phyloP scores from a whole-genome alignment of 2,888 invertebrate genomes.

The Eupithecia exiguata region DNA sequence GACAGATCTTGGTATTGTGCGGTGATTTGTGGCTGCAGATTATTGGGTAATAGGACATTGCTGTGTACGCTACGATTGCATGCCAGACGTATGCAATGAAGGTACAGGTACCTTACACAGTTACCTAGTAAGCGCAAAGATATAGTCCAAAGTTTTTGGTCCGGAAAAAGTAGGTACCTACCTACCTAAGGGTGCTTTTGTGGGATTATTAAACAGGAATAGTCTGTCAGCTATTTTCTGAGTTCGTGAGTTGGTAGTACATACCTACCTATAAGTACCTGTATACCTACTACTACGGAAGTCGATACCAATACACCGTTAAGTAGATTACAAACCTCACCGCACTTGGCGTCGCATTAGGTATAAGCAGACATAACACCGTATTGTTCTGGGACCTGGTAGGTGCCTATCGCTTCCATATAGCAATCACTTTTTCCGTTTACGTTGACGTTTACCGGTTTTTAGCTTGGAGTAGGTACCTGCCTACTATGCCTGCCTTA shows the following conservation, averaged over 20 bases:
- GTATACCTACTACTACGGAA: background rate
- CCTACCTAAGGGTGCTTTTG: too few relatives aligned
- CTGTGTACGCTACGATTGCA: slow-evolving; percentile 4
- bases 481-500: too few relatives aligned
- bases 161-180: too few relatives aligned
- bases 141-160: too few relatives aligned
- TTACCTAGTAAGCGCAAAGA: too few relatives aligned
- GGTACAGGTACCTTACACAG: too few relatives aligned
- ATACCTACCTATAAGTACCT: background rate
- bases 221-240: too few relatives aligned
- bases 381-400: background rate
- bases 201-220: too few relatives aligned
- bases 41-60: slow-evolving; percentile 25
- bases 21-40: slow-evolving; percentile 33
- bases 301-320: background rate
- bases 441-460: background rate
- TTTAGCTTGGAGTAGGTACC: background rate
- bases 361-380: background rate
- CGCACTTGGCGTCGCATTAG: slow-evolving; percentile 1
- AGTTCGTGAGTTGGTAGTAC: too few relatives aligned
- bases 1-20: slow-evolving; percentile 28
- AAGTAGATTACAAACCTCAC: background rate
- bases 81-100: background rate
- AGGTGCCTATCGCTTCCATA: slow-evolving; percentile 9
- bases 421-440: slow-evolving; percentile 7